These are phyloP conservation scores for Semnornis frantzii DNA, from an alignment of 2,113 vertebrate species.

Conservation along the genomic window DNA sequence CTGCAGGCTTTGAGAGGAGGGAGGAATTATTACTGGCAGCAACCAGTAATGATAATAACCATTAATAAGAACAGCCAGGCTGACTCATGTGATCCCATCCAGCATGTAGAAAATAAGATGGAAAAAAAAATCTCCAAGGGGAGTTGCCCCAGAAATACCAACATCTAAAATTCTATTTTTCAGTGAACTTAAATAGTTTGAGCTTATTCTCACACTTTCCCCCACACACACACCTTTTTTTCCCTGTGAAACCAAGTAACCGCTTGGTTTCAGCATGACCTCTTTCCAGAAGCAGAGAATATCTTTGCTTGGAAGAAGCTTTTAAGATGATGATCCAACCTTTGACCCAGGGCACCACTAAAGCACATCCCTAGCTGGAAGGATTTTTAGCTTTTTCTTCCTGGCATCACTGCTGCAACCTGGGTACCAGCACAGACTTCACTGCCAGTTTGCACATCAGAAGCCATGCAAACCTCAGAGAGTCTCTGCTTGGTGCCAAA, in stretches of 20 bases:
- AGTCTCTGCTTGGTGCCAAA: background rate
- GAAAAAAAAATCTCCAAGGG: background rate
- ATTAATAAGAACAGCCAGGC: background rate
- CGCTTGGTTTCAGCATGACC: background rate
- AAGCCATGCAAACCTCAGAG: background rate
- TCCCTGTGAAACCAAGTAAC: background rate
- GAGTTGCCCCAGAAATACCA: background rate
- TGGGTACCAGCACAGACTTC: background rate
- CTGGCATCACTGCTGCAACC: background rate
- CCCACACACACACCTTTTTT: too few relatives aligned
- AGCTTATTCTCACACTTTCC: background rate
- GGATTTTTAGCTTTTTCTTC: conserved; percentile 27
- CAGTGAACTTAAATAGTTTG: background rate
- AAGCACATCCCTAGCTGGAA: background rate
- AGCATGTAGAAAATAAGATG: conserved; percentile 9
- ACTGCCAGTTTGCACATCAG: background rate
- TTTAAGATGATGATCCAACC: too few relatives aligned
- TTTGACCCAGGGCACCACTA: too few relatives aligned
- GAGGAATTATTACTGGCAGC: conserved; percentile 30
- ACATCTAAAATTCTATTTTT: background rate
- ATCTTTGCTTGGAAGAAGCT: too few relatives aligned
- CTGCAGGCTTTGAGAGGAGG: conserved; percentile 37
- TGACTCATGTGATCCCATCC: background rate
- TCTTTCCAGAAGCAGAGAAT: background rate
- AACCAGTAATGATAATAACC: background rate